Conservation (phyloP, 2,888 invertebrate species). For the Temnothorax unifasciatus region DNA sequence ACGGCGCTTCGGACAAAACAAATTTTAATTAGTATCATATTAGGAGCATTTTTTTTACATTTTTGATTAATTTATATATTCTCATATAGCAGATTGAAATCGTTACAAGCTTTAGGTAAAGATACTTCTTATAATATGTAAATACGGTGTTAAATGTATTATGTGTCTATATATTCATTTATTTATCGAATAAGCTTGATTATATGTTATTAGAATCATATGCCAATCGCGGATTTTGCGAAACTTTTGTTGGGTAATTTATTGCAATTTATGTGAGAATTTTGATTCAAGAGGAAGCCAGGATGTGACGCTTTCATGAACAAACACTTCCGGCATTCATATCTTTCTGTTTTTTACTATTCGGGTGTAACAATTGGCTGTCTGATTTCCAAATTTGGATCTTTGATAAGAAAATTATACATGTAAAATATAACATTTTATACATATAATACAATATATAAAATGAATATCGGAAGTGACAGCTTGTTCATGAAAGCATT, state of each 20-base stretch:
- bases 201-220: not conserved
- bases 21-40: not conserved
- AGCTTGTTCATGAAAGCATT: conserved; percentile 16
- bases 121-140: not conserved
- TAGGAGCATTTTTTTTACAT: not conserved
- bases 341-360: not conserved
- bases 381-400: not conserved
- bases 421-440: not conserved
- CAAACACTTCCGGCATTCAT: conserved; percentile 5
- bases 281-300: conserved; percentile 1
- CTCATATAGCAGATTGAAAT: not conserved
- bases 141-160: not conserved
- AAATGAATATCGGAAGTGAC: not conserved
- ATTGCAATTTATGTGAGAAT: conserved; percentile 6
- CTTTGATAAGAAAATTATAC: not conserved
- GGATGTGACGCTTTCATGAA: not conserved
- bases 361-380: not conserved
- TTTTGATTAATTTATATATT: not conserved
- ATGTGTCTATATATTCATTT: not conserved
- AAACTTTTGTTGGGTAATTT: not conserved
- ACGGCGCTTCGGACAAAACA: not conserved
- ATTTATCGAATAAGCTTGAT: not conserved
- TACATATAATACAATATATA: not conserved
- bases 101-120: not conserved
- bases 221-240: not conserved